Percentiles rank a stretch among this genome's conserved stretches.
Conservation (phyloP, 2,888 invertebrate species). For the Leucoptera coffeella region DNA sequence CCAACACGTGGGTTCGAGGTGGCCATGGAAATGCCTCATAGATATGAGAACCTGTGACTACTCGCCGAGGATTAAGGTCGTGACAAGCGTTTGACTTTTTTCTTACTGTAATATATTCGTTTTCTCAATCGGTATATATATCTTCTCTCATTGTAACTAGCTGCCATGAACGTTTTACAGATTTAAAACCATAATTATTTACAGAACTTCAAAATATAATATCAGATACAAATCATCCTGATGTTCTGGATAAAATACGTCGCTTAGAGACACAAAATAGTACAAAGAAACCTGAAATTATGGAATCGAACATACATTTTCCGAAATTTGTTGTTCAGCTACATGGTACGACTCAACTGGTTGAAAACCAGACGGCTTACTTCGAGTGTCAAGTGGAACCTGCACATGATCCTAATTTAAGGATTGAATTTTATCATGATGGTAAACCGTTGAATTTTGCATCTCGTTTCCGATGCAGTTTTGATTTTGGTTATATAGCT, state of each 20-base stretch:
- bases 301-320: conserved; percentile 72
- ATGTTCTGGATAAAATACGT: conserved; percentile 84
- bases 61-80: too few species aligned
- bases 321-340: conserved; percentile 84
- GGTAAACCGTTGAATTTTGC: conserved; percentile 88
- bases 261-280: conserved; percentile 85
- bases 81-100: too few species aligned
- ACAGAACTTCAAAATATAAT: conserved; percentile 76
- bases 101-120: too few species aligned
- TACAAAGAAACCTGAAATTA: conserved; percentile 72
- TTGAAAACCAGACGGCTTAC: conserved; percentile 90
- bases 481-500: conserved; percentile 96
- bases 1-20: too few species aligned
- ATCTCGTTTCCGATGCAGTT: conserved; percentile 87
- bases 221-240: conserved; percentile 87
- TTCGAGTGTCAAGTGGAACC: conserved; percentile 93
- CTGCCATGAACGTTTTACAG: background rate
- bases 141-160: too few species aligned
- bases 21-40: too few species aligned
- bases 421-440: conserved; percentile 88
- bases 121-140: too few species aligned
- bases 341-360: conserved; percentile 78
- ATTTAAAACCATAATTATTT: conserved; percentile 6
- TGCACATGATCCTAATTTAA: conserved; percentile 81
- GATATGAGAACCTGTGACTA: too few species aligned